phyloP scores from a whole-genome alignment of 2,113 vertebrate species.

The Bostrychus sinensis region DNA sequence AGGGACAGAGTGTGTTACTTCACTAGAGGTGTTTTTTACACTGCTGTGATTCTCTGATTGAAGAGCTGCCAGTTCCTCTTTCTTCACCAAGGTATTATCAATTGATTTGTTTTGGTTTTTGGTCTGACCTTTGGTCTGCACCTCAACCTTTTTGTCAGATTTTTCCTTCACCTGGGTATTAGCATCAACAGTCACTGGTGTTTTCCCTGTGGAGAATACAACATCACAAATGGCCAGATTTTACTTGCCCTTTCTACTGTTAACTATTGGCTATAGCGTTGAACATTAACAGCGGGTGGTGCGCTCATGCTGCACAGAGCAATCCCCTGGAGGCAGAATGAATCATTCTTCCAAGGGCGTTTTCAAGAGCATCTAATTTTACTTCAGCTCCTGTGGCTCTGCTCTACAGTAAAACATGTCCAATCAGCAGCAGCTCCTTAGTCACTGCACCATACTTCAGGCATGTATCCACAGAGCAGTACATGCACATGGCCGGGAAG shows the following conservation, averaged over 20 bases:
- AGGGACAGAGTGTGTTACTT: constrained; percentile 23
- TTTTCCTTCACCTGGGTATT: constrained; percentile 53
- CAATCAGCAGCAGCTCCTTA: constrained; percentile 39
- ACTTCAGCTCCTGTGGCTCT: constrained; percentile 42
- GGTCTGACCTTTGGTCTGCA: constrained; percentile 52
- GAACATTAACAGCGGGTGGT: constrained; percentile 15
- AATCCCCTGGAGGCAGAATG: constrained; percentile 7
- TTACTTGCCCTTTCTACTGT: constrained; percentile 26
- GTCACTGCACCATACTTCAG: constrained; percentile 27
- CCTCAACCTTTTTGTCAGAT: constrained; percentile 50
- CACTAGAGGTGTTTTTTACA: constrained; percentile 37
- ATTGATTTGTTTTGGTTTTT: constrained; percentile 32
- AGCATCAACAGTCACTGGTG: constrained; percentile 39
- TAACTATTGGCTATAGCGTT: background rate
- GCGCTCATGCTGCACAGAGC: constrained; percentile 32
- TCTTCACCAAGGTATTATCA: constrained; percentile 28
- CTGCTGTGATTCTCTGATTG: constrained; percentile 47
- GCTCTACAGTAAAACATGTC: constrained; percentile 29
- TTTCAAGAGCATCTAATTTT: constrained; percentile 62
- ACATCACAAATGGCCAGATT: constrained; percentile 45
- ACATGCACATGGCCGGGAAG: background rate
- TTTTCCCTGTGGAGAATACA: constrained; percentile 67
- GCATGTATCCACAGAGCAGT: background rate
- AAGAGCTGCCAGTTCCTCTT: constrained; percentile 24
- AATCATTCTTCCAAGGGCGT: constrained; percentile 49